phyloP scores from a whole-genome alignment of 2,113 vertebrate genomes.

The Ageneiosus marmoratus region DNA sequence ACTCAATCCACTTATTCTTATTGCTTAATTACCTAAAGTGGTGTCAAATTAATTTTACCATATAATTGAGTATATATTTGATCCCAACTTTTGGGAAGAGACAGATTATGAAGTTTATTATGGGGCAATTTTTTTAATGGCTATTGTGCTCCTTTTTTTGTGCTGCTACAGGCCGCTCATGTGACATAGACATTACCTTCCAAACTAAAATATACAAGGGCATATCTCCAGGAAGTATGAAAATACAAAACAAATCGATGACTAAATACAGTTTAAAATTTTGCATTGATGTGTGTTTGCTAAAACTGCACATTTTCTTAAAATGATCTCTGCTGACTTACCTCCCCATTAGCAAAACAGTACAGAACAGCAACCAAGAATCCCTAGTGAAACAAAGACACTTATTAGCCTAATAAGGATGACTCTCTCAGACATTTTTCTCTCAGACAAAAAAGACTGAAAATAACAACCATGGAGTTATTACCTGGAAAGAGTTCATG shows the following conservation, averaged over 20 bases:
- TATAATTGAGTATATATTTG: too few species aligned
- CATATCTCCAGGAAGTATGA: not conserved
- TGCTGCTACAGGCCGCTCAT: not conserved
- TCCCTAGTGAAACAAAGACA: constrained; percentile 73
- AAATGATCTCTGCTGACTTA: constrained; percentile 61
- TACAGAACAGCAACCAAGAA: constrained; percentile 90
- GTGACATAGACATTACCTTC: not conserved
- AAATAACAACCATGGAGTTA: not conserved
- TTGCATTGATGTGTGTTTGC: not conserved
- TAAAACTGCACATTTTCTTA: not conserved
- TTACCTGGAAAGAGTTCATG: constrained; percentile 89
- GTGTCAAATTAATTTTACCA: not conserved
- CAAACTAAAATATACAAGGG: not conserved
- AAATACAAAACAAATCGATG: constrained; percentile 1
- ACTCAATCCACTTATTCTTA: not conserved
- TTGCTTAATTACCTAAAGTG: not conserved
- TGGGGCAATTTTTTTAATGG: not conserved
- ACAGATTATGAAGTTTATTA: not conserved
- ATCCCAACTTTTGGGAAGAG: not conserved
- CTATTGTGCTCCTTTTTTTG: not conserved
- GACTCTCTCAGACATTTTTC: not conserved
- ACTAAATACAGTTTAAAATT: not conserved
- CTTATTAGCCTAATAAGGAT: not conserved
- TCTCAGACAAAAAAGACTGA: not conserved
- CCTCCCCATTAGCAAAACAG: constrained; percentile 95